Evolutionary conservation across 2,888 invertebrate genomes (phyloP).

Genomic region (Protonemura montana): DNA sequence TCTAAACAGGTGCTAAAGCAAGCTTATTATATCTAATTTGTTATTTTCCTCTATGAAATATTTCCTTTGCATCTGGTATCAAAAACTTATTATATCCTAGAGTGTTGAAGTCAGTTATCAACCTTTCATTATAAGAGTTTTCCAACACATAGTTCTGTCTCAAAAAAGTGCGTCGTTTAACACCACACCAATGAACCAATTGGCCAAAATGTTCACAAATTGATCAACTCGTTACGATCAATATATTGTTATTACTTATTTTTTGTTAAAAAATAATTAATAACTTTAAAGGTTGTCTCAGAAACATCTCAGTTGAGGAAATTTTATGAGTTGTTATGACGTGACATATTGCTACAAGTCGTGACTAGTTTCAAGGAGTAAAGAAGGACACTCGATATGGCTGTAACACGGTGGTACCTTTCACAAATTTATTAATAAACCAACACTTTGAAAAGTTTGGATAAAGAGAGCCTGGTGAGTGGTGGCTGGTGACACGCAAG

Average conservation of each 20-base stretch:
- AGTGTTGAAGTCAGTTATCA: too few relatives aligned
- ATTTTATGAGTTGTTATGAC: not conserved
- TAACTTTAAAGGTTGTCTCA: not conserved
- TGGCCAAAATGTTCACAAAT: too few relatives aligned
- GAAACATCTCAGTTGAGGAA: not conserved
- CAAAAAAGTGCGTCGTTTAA: too few relatives aligned
- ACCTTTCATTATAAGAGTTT: too few relatives aligned
- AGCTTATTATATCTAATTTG: not conserved
- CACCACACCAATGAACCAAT: too few relatives aligned
- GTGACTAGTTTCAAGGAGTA: not conserved
- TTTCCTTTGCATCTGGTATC: not conserved
- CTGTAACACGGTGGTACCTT: constrained; percentile 39
- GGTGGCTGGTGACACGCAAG: constrained; percentile 2
- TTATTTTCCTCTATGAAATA: not conserved
- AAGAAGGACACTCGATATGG: constrained; percentile 23
- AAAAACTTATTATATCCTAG: too few relatives aligned
- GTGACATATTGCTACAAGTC: not conserved
- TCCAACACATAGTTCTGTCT: too few relatives aligned
- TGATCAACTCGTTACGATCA: too few relatives aligned
- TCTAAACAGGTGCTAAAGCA: not conserved
- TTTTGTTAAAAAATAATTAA: not conserved
- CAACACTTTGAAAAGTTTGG: constrained; percentile 38
- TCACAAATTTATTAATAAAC: constrained; percentile 41
- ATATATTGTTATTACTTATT: too few relatives aligned
- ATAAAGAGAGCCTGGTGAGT: constrained; percentile 34